A percentile compares a stretch with the other conserved stretches of the same genome.
These are phyloP conservation scores for Hiodon alosoides DNA, from an alignment of 2,113 vertebrate genomes.

Conservation along the genomic window DNA sequence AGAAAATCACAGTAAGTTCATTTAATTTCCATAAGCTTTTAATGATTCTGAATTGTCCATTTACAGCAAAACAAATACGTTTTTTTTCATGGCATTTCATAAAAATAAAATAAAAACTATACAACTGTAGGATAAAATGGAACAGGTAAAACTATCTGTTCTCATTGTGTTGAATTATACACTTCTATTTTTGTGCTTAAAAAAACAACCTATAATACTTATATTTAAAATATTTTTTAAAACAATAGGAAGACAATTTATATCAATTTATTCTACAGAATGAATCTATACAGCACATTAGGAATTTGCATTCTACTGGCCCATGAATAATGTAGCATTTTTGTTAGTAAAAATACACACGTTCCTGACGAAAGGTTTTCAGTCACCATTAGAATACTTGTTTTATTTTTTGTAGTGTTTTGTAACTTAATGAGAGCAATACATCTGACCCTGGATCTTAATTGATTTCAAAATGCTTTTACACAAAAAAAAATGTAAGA, in stretches of 20 bases:
- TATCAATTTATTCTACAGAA: conserved; percentile 71
- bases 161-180: conserved; percentile 48
- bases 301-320: conserved; percentile 64
- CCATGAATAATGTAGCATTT: conserved; percentile 47
- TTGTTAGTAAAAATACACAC: conserved; percentile 27
- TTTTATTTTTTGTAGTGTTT: conserved; percentile 13
- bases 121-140: conserved; percentile 47
- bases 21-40: conserved; percentile 52
- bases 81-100: conserved; percentile 54
- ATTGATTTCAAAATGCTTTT: neutral
- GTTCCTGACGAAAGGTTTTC: conserved; percentile 52
- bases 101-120: conserved; percentile 31
- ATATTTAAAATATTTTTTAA: conserved; percentile 75
- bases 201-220: conserved; percentile 85
- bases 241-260: conserved; percentile 75
- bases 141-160: conserved; percentile 49
- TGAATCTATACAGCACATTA: conserved; percentile 65
- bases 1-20: conserved; percentile 11
- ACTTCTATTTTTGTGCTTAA: conserved; percentile 64
- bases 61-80: conserved; percentile 60
- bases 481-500: neutral
- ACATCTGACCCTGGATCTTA: conserved; percentile 19
- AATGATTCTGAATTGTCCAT: conserved; percentile 58
- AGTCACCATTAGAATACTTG: conserved; percentile 42
- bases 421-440: neutral